These are phyloP conservation scores for Sebastolobus altivelis DNA, from an alignment of 2,797 vertebrate genomes.

Conservation along the genomic window DNA sequence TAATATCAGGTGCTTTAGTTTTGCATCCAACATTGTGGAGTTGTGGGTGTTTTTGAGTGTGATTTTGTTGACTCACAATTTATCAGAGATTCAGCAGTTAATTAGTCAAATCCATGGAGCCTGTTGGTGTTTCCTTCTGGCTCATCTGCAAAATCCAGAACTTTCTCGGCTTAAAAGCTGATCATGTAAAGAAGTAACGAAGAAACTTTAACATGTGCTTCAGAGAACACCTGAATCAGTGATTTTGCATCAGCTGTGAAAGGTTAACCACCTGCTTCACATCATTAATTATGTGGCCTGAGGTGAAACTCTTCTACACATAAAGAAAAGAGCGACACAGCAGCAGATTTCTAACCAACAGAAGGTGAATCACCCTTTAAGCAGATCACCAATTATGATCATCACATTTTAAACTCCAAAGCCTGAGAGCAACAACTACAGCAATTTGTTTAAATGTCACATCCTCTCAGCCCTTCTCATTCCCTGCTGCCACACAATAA, in stretches of 20 bases:
- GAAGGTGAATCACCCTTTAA: background rate
- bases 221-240: background rate
- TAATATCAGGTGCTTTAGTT: background rate
- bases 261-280: background rate
- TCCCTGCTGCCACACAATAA: constrained; percentile 13
- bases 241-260: background rate
- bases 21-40: background rate
- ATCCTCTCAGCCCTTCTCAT: constrained; percentile 13
- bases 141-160: background rate
- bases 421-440: background rate
- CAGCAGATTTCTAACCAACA: background rate
- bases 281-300: background rate
- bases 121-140: background rate
- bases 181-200: background rate
- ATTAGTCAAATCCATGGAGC: background rate
- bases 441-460: constrained; percentile 51
- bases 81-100: background rate
- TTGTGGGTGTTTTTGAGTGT: background rate
- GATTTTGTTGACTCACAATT: background rate
- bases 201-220: background rate
- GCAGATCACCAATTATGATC: background rate
- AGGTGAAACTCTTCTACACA: background rate
- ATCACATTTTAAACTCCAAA: background rate
- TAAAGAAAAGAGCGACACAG: background rate
- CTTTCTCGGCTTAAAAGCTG: background rate